Conservation (phyloP, 2,797 vertebrate species). For the Molossus molossus region DNA sequence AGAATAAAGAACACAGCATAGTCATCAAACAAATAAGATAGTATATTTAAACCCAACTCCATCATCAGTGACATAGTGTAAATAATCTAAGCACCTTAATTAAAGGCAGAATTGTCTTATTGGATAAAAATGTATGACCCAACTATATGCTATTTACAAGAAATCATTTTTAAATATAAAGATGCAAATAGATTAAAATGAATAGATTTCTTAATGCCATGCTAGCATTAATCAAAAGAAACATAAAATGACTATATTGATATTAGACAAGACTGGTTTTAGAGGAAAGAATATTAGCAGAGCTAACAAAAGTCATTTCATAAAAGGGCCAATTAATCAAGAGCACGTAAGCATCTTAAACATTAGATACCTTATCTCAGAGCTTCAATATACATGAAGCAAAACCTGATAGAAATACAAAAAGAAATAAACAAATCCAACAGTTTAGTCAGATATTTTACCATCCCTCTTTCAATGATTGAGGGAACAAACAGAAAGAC, state of each 20-base stretch:
- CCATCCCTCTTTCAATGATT: neutral
- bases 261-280: conserved; percentile 22
- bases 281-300: conserved; percentile 17
- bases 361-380: neutral
- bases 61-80: neutral
- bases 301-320: conserved; percentile 32
- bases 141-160: neutral
- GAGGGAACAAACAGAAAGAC: neutral
- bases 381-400: neutral
- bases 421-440: neutral
- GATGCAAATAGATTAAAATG: neutral
- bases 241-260: neutral
- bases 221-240: conserved; percentile 37
- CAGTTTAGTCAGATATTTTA: conserved; percentile 6
- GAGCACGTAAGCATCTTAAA: neutral
- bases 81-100: conserved; percentile 17
- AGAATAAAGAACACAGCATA: neutral
- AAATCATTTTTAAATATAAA: conserved; percentile 40
- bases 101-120: neutral
- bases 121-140: neutral
- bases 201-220: neutral
- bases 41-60: neutral
- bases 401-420: neutral
- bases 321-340: conserved; percentile 19
- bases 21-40: conserved; percentile 8